Base-by-base conservation (phyloP, 2,113 vertebrate genomes). In the Pelecanus crispus region DNA sequence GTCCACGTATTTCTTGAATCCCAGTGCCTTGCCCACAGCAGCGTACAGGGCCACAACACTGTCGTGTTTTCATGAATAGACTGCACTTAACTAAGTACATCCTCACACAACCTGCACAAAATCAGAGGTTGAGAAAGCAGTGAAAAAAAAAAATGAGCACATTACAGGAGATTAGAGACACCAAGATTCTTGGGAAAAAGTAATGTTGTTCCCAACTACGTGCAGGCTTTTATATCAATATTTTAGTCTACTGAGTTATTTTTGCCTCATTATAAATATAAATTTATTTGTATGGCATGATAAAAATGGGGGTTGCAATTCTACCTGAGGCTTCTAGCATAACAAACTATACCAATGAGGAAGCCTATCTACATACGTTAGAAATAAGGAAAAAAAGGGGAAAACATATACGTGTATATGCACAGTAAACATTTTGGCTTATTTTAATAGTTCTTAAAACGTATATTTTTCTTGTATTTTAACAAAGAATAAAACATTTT, bases 401-500 rank as follows among this genome's bases (percentile, higher is more conserved):
- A 74, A 81, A 53, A 29, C 6, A 34, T 34, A 70, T 7, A 88
- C 28, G 10, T 14, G 7, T 29, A 79, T 9, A 58, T 13, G 10
- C 16, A 73, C 6, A 62, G 59, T 90, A 93, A 88, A 81, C 95
- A 74, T 86, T 77, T 81, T 71, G 10, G 25, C 11, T 55, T 62
- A 95, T 71, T 80, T 95, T 40, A 95, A 11, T 9, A 92, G 68
- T 47, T 86, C 71, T 81, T 92, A 77, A 84, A 92, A 90, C 29
- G 61, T 36, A 55, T 1, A 25, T 88, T 92, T 96, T 84, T 94
- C 74, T 61, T 52, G 20, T 16, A 88, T 71, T 92, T 79, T 62
- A 93, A 72, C 50, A 91, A 63, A 61, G 17, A 78, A 63, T 18
- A 74, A 71, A 52, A 61, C 1, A 74, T 58, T 78, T 73, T 77